A percentile compares a stretch with the other conserved stretches of the same genome.
phyloP scores from a whole-genome alignment of 2,888 invertebrate genomes.

The Hydropsyche betteni region DNA sequence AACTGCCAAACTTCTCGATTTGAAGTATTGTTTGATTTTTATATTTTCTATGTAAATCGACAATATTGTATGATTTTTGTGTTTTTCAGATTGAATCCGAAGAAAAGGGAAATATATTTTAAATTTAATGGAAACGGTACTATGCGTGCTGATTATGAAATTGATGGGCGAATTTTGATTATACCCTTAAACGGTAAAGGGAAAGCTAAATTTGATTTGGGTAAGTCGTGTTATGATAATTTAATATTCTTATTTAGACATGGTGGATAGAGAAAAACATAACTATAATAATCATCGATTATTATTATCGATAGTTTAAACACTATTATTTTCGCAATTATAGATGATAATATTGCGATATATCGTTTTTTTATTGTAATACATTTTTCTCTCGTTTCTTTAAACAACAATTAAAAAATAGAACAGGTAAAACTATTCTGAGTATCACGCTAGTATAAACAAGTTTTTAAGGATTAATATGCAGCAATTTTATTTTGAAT shows the following conservation, averaged over 20 bases:
- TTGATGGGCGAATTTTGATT: conserved; percentile 44
- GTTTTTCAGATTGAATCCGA: conserved; percentile 43
- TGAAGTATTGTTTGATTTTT: conserved; percentile 1
- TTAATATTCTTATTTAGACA: background rate
- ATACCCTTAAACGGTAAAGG: conserved; percentile 46
- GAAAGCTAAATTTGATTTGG: conserved; percentile 36
- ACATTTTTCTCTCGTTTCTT: too few species aligned
- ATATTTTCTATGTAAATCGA: background rate
- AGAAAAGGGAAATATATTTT: conserved; percentile 39
- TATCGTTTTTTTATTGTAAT: too few species aligned
- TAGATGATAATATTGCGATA: too few species aligned
- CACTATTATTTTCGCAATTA: too few species aligned
- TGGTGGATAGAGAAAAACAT: too few species aligned
- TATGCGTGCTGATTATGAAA: conserved; percentile 40
- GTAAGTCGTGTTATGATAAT: conserved; percentile 33
- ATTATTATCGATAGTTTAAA: too few species aligned
- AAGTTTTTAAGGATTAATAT: too few species aligned
- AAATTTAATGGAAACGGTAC: background rate
- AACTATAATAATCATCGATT: too few species aligned
- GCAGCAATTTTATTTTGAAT: too few species aligned
- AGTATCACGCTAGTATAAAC: too few species aligned
- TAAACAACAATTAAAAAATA: background rate
- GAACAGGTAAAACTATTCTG: too few species aligned
- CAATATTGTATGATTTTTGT: background rate
- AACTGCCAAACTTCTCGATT: background rate